These are phyloP conservation scores for Petrophora chlorosata DNA, from an alignment of 2,888 invertebrate species.

Conservation along the genomic window DNA sequence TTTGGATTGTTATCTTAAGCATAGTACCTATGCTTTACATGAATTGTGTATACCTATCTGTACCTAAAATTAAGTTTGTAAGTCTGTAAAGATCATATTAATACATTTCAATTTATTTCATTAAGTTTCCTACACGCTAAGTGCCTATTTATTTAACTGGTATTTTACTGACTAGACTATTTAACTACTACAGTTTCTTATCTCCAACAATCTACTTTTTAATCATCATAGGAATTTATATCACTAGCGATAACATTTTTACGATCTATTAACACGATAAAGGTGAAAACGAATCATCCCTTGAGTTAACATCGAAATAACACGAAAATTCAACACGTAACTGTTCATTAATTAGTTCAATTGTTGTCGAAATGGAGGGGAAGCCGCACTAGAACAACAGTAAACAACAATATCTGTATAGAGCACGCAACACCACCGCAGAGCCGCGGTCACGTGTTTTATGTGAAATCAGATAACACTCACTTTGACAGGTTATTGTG, in stretches of 20 bases:
- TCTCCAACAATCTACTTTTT: background rate
- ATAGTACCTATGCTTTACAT: too few relatives aligned
- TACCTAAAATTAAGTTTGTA: too few relatives aligned
- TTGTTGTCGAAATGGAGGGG: constrained; percentile 60
- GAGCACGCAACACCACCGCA: constrained; percentile 15
- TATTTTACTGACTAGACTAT: too few relatives aligned
- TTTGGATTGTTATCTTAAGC: too few relatives aligned
- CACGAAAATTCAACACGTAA: constrained; percentile 48
- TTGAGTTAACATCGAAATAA: constrained; percentile 51
- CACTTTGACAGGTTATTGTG: constrained; percentile 24
- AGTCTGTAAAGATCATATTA: too few relatives aligned
- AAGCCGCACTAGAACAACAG: constrained; percentile 9
- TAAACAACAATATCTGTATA: constrained; percentile 10
- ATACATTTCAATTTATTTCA: too few relatives aligned
- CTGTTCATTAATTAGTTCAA: constrained; percentile 69
- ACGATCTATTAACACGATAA: constrained; percentile 11
- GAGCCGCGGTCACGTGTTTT: constrained; percentile 14
- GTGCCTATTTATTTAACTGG: too few relatives aligned
- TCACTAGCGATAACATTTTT: constrained; percentile 1
- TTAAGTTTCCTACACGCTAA: too few relatives aligned
- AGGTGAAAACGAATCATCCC: constrained; percentile 39
- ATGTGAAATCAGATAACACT: constrained; percentile 25
- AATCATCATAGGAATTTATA: constrained; percentile 7
- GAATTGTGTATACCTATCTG: too few relatives aligned
- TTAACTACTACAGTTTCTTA: background rate